These are phyloP conservation scores for Gryllus bimaculatus DNA, from an alignment of 1,140 invertebrate genomes.

Conservation along the genomic window DNA sequence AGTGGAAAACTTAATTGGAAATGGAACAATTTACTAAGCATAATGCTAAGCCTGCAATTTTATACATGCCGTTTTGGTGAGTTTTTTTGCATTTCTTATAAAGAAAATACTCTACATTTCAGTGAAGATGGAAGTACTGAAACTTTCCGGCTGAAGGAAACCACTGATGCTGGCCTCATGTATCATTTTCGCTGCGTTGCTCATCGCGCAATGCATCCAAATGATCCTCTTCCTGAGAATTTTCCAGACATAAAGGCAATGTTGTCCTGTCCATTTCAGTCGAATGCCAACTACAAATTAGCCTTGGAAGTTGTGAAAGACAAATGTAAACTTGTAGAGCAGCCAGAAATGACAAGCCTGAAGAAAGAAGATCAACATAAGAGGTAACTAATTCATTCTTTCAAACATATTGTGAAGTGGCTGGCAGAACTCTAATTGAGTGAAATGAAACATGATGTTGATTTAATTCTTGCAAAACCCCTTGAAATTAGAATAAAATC, in stretches of 20 bases:
- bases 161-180: conserved; percentile 6
- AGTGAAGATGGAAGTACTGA: conserved; percentile 8
- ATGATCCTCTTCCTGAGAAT: neutral
- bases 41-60: too few species aligned
- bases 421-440: too few species aligned
- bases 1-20: too few species aligned
- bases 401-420: too few species aligned
- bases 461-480: too few species aligned
- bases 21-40: too few species aligned
- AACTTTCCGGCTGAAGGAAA: conserved; percentile 11
- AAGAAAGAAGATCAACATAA: neutral
- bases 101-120: neutral
- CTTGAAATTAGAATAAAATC: too few species aligned
- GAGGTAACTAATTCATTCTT: neutral
- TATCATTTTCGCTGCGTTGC: conserved; percentile 10
- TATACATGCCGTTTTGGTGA: too few species aligned
- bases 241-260: neutral
- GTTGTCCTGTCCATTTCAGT: neutral
- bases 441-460: too few species aligned
- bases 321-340: neutral
- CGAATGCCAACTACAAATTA: neutral
- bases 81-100: too few species aligned
- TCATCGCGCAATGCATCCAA: conserved; percentile 7
- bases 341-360: neutral
- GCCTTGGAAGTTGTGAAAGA: neutral